Conservation (phyloP, 37 sponge, comb jelly and placozoan species). For the Diacarnus erythraeanus region DNA sequence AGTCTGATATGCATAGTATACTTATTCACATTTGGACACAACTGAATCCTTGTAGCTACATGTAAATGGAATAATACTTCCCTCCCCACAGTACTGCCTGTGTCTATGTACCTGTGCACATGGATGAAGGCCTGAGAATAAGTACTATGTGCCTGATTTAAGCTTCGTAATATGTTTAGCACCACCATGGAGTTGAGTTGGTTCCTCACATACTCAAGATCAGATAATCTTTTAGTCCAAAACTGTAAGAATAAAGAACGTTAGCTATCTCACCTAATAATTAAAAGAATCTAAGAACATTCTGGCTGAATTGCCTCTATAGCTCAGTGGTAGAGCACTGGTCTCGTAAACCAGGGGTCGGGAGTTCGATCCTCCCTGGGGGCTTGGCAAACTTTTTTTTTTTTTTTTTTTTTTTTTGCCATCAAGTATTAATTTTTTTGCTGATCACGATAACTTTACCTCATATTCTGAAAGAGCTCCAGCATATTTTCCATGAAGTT, state of each 20-base stretch:
- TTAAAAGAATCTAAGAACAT: background rate
- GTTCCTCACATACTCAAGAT: constrained; percentile 52
- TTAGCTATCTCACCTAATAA: background rate
- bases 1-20: too few relatives aligned
- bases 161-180: constrained; percentile 62
- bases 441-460: constrained; percentile 24
- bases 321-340: constrained; percentile 93
- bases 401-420: background rate
- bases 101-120: constrained; percentile 35
- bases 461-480: constrained; percentile 83
- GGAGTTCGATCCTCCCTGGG: constrained; percentile 87
- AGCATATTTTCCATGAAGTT: constrained; percentile 35
- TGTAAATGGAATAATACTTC: too few relatives aligned
- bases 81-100: too few relatives aligned
- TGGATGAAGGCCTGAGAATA: constrained; percentile 72
- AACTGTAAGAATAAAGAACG: constrained; percentile 34
- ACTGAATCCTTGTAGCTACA: too few relatives aligned
- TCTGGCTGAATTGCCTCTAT: constrained; percentile 50
- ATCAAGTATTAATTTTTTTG: too few relatives aligned
- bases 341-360: constrained; percentile 93
- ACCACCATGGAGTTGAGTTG: constrained; percentile 74
- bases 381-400: constrained; percentile 49
- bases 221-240: constrained; percentile 59
- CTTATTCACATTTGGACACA: too few relatives aligned
- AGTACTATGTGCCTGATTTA: constrained; percentile 70